Evolutionary conservation across 2,797 vertebrate genomes (phyloP).

Genomic region (Dromococcyx pavoninus): DNA sequence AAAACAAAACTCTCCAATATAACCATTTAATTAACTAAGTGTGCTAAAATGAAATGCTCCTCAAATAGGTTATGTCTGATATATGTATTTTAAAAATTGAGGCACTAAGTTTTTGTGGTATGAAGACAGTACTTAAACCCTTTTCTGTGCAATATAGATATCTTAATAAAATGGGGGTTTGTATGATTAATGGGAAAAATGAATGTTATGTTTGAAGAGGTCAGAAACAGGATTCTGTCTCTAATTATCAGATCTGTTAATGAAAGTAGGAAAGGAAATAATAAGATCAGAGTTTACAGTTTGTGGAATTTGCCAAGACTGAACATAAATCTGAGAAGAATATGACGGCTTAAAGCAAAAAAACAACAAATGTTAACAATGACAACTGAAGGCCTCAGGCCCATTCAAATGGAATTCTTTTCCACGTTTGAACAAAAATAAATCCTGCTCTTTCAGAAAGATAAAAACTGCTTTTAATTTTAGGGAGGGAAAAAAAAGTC

Average conservation of each 20-base stretch:
- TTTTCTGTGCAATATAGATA: not conserved
- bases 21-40: not conserved
- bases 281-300: not conserved
- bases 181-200: not conserved
- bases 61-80: not conserved
- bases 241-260: not conserved
- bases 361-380: not conserved
- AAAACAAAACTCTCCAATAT: not conserved
- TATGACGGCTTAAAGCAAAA: not conserved
- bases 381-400: not conserved
- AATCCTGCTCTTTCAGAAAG: not conserved
- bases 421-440: not conserved
- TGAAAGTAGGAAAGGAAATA: not conserved
- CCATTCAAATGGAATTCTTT: not conserved
- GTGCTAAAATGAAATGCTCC: not conserved
- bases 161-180: not conserved
- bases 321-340: not conserved
- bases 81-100: not conserved
- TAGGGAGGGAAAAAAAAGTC: not conserved
- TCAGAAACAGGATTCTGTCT: not conserved
- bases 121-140: not conserved
- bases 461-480: not conserved
- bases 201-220: not conserved
- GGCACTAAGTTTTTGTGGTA: not conserved
- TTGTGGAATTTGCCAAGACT: not conserved